Base-by-base conservation (phyloP, 2,113 vertebrate genomes). In the Bubalus kerabau region DNA sequence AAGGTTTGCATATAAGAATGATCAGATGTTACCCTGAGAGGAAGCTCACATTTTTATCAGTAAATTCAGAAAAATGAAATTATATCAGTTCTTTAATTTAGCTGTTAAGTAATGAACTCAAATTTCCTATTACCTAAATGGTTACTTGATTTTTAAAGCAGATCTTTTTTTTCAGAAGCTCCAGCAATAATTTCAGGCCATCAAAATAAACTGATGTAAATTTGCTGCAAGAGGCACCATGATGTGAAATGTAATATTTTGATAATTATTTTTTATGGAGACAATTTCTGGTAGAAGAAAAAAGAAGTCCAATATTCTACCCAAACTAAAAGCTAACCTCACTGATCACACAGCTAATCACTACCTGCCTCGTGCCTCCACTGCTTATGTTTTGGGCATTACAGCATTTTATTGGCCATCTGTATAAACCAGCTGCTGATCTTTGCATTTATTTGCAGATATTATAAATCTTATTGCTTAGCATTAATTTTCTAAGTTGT, bases 401-500 rank as follows among this genome's bases (percentile, higher is more conserved):
- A 71, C 50, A 91, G 89, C 21, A 74, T 76, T 95, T 96, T 90
- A 95, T 81, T 91, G 59, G 26, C 91, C 88, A 74, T 91, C 56
- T 93, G 83, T 81, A 80, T 80, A 91, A 95, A 90, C n/a, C 36
- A 97, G 56, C 16, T 97, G 78, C 30, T 91, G 46, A 86, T 97
- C 32, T 74, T 95, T 87, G 13, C 67, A 93, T 94, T 90, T 97
- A 93, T 16, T 91, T 62, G 74, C 3, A 94, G 32, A 74, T 78
- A 78, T 86, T 92, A 82, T 57, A 90, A 90, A 87, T 92, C 46
- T 81, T 97, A 92, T 19, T 56, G 11, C 16, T 90, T 64, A 94
- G 78, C 52, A 95, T 90, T 93, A 95, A 95, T 81, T 96, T 97
- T 81, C 28, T 87, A 46, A 71, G 15, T 93, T 95, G 88, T 97